A percentile compares a stretch with the other conserved stretches of the same genome.
These are phyloP conservation scores for Bibio marci DNA, from an alignment of 2,888 invertebrate species.

Conservation along the genomic window DNA sequence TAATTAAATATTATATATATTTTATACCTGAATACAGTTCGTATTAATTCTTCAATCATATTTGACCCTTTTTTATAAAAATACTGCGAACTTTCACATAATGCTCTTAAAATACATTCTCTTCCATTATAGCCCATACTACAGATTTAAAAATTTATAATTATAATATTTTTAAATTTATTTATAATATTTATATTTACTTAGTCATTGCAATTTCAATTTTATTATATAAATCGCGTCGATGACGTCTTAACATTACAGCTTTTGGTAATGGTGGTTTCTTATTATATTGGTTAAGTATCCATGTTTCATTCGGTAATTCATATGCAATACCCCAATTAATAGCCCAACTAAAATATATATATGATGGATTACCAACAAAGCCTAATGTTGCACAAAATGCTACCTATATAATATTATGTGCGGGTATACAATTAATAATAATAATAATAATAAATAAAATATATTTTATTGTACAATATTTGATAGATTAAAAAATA, in stretches of 20 bases:
- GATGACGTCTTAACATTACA: slow-evolving; percentile 38
- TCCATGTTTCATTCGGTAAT: slow-evolving; percentile 37
- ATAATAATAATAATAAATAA: too few species aligned
- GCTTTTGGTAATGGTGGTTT: slow-evolving; percentile 22
- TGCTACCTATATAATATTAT: slow-evolving; percentile 32
- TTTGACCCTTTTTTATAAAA: slow-evolving; percentile 42
- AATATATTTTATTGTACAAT: too few species aligned
- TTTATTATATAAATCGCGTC: slow-evolving; percentile 50
- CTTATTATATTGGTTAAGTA: slow-evolving; percentile 23
- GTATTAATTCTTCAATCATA: slow-evolving; percentile 51
- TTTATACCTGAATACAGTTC: slow-evolving; percentile 49
- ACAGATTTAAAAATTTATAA: slow-evolving; percentile 15
- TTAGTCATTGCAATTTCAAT: slow-evolving; percentile 49
- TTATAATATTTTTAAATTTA: background rate
- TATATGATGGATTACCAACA: slow-evolving; percentile 37
- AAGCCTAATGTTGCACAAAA: slow-evolving; percentile 42
- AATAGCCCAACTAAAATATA: slow-evolving; percentile 43
- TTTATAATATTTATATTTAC: slow-evolving; percentile 32
- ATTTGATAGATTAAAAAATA: too few species aligned
- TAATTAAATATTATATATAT: background rate
- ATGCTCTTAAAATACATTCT: slow-evolving; percentile 48
- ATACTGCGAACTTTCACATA: slow-evolving; percentile 56
- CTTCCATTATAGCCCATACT: slow-evolving; percentile 64
- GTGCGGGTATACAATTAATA: too few species aligned
- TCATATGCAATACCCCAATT: slow-evolving; percentile 56